phyloP scores from a whole-genome alignment of 2,888 invertebrate genomes.

The Pterobdella sp. region DNA sequence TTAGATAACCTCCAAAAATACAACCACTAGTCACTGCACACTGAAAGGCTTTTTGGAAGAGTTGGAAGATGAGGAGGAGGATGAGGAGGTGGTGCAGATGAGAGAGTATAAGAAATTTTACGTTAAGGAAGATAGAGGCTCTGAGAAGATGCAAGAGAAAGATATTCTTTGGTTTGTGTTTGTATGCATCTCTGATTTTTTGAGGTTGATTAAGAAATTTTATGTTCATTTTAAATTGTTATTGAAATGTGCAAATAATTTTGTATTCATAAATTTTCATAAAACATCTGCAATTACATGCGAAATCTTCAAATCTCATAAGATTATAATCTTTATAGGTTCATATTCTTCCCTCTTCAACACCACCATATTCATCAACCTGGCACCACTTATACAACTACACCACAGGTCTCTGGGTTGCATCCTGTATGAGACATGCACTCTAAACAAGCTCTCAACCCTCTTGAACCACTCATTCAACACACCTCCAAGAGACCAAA shows the following conservation, averaged over 20 bases:
- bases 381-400: background rate
- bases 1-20: background rate
- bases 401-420: background rate
- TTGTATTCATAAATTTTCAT: background rate
- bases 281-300: too few species aligned
- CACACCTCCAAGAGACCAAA: too few species aligned
- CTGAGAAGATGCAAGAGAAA: background rate
- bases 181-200: background rate
- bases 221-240: background rate
- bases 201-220: background rate
- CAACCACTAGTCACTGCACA: background rate
- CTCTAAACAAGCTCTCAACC: background rate
- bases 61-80: background rate
- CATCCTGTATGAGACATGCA: conserved; percentile 2
- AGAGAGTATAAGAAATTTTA: background rate
- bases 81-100: background rate
- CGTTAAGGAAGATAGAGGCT: background rate
- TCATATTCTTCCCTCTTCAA: too few species aligned
- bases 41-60: background rate
- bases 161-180: background rate
- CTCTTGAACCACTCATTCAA: too few species aligned
- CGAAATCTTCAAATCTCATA: too few species aligned
- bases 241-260: background rate
- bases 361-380: too few species aligned
- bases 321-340: too few species aligned